Conservation (phyloP, 2,113 vertebrate species). For the Percopsis transmontana region DNA sequence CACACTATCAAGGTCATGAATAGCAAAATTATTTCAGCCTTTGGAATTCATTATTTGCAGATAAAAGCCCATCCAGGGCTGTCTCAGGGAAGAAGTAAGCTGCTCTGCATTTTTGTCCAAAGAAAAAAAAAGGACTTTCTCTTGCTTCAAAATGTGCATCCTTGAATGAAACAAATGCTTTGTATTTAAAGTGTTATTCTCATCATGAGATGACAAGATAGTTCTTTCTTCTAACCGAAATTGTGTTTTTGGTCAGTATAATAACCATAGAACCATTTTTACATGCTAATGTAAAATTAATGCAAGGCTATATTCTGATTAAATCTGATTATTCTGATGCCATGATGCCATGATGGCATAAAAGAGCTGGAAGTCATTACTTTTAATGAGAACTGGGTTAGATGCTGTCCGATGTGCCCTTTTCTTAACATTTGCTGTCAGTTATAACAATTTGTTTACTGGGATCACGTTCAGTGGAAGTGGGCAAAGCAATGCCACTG, state of each 20-base stretch:
- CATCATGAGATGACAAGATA: too few species aligned
- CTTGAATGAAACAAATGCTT: constrained; percentile 15
- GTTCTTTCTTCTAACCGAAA: too few species aligned
- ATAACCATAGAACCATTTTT: constrained; percentile 43
- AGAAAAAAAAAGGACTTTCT: constrained; percentile 23
- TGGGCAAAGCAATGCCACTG: too few species aligned
- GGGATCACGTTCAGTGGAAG: too few species aligned
- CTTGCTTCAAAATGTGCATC: constrained; percentile 15
- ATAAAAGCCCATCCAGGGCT: constrained; percentile 48
- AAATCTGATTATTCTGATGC: too few species aligned
- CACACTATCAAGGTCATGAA: constrained; percentile 76
- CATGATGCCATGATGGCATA: too few species aligned
- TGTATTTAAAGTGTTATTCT: not conserved
- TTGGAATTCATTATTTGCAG: constrained; percentile 65
- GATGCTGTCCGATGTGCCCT: too few species aligned
- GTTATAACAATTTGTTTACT: too few species aligned
- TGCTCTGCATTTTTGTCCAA: constrained; percentile 34
- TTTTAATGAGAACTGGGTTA: too few species aligned
- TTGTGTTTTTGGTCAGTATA: constrained; percentile 37
- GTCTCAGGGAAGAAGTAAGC: constrained; percentile 13
- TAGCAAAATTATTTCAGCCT: constrained; percentile 54
- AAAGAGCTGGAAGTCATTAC: too few species aligned
- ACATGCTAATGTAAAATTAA: constrained; percentile 24
- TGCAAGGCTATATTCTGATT: too few species aligned
- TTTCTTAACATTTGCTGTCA: too few species aligned